These are phyloP conservation scores for Aporrectodea caliginosa DNA, from an alignment of 1,140 invertebrate species.

Conservation along the genomic window DNA sequence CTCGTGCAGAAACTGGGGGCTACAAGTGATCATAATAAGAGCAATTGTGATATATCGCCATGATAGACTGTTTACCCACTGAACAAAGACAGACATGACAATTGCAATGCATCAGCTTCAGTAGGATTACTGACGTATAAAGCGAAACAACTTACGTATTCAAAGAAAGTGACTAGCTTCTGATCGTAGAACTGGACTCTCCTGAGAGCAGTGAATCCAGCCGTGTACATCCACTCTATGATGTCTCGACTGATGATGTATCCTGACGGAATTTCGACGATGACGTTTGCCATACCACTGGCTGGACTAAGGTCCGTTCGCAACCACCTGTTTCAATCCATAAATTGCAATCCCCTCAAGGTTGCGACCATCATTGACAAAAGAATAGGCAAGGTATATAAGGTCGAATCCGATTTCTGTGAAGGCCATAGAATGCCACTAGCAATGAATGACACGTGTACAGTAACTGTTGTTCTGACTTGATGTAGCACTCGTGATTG, in stretches of 20 bases:
- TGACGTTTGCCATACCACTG: neutral
- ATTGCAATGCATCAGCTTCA: too few relatives aligned
- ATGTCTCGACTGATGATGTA: neutral
- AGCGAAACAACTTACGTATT: neutral
- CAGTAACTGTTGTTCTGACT: neutral
- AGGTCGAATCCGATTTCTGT: neutral
- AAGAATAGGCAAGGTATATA: neutral
- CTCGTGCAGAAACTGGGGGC: too few relatives aligned
- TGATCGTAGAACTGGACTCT: neutral
- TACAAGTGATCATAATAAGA: too few relatives aligned
- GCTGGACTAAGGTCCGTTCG: neutral
- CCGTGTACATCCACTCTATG: neutral
- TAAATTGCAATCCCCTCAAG: neutral
- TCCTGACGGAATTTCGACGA: neutral
- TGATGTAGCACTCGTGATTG: neutral
- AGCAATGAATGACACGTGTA: too few relatives aligned
- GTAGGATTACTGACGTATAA: too few relatives aligned
- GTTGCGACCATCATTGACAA: neutral
- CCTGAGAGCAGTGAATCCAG: neutral
- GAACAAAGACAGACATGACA: too few relatives aligned
- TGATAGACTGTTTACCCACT: too few relatives aligned
- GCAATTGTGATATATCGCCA: too few relatives aligned
- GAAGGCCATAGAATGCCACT: neutral
- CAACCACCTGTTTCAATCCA: neutral
- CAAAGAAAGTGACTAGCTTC: neutral